Conservation (phyloP, 2,113 vertebrate genomes). For the Zapornia atra region DNA sequence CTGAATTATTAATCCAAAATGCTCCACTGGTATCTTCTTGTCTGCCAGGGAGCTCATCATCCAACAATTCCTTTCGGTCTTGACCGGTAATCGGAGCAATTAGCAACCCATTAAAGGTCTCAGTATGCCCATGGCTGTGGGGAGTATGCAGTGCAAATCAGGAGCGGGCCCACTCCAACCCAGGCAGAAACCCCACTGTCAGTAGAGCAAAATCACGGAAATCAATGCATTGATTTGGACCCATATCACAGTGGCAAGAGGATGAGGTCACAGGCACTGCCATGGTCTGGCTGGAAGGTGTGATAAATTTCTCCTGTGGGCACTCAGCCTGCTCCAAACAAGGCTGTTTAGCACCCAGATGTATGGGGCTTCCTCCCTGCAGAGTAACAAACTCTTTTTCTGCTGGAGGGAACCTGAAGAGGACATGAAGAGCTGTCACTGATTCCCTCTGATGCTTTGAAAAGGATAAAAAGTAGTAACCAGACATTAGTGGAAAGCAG, state of each 20-base stretch:
- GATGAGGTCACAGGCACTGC: not conserved
- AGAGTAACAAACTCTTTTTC: not conserved
- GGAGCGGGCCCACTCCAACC: not conserved
- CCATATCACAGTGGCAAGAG: not conserved
- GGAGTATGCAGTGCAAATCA: not conserved
- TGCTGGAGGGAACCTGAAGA: not conserved
- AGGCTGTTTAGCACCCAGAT: not conserved
- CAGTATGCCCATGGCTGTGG: not conserved
- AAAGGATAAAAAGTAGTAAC: not conserved
- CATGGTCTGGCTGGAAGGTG: not conserved
- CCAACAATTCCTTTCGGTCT: constrained; percentile 66
- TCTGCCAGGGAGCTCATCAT: constrained; percentile 69
- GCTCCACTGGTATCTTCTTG: constrained; percentile 70
- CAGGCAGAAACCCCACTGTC: not conserved
- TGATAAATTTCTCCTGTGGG: fast-evolving
- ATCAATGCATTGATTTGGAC: fast-evolving
- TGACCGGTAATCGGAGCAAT: constrained; percentile 73
- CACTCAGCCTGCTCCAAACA: not conserved
- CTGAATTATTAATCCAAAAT: constrained; percentile 80
- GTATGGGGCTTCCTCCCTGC: fast-evolving
- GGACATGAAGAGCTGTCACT: not conserved
- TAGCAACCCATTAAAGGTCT: constrained; percentile 69
- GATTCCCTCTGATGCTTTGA: not conserved
- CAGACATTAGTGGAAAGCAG: not conserved
- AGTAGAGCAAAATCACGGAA: not conserved